Base-by-base conservation (phyloP, 2,113 vertebrate species). In the Cairina moschata region DNA sequence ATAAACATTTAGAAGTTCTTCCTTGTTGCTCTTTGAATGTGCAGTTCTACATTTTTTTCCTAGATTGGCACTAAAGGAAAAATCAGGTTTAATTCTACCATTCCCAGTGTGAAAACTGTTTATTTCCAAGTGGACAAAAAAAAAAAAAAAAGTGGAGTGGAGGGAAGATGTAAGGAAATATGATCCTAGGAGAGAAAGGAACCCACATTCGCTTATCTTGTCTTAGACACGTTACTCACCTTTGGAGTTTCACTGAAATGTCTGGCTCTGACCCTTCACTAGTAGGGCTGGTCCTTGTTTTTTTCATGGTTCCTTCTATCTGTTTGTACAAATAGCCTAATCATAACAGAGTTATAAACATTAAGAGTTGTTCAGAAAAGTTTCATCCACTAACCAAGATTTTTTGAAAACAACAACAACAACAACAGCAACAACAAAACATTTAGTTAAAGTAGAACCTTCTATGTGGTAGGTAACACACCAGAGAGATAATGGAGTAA, bases 111-210 rank as follows among this genome's bases (percentile, higher is more conserved):
- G 34, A 86, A 95, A 81, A 71, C 6, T 29, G 16, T 0, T 6
- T 66, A 8, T 38, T 90, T 59, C 32, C 9, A n/a, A 8, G 34
- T 7, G 21, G 7, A 15, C n/a, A n/a, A 2, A 16, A 5, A 21
- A 7, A 7, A 11, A 11, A 31, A 48, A 34, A 40, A 7, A 1
- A 6, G 5, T 12, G 11, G 1, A 6, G 8, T 17, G 17, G 20
- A 20, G 15, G 23, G 5, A 9, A 1, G 17, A 11, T 13, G 17
- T 28, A 26, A 11, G 40, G 59, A 36, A 29, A 38, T 55, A 5
- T 56, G 62, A 36, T 59, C 4, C 48, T 13, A 29, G 8, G 8
- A 4, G 14, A 58, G 62, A 58, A 73, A 58, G 0, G 32, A 48
- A 12, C 2, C 23, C 40, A 50, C 42, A 4, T 3, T 62, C 9